These are phyloP conservation scores for Mesopsocus fuscifrons DNA, from an alignment of 2,888 invertebrate genomes.

Conservation along the genomic window DNA sequence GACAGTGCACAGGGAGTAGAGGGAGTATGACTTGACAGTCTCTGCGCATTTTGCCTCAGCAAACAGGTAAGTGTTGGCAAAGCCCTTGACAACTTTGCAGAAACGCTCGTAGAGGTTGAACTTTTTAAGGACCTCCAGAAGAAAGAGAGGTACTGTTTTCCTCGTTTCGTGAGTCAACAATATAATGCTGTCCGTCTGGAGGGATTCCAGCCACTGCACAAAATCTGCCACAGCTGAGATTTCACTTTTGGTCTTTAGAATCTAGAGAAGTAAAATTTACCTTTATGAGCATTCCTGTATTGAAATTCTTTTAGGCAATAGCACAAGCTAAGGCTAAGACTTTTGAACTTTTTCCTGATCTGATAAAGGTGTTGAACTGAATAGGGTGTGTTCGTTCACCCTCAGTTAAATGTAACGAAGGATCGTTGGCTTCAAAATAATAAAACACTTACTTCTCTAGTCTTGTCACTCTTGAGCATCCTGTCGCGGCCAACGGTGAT, in stretches of 20 bases:
- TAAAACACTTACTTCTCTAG: slow-evolving; percentile 48
- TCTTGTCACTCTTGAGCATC: slow-evolving; percentile 60
- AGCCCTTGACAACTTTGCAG: slow-evolving; percentile 47
- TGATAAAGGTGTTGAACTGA: too few relatives aligned
- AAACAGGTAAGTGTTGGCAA: slow-evolving; percentile 48
- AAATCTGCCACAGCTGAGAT: slow-evolving; percentile 45
- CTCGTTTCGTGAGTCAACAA: slow-evolving; percentile 44
- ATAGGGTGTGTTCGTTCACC: too few relatives aligned
- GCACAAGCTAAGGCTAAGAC: too few relatives aligned
- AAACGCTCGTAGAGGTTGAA: slow-evolving; percentile 47
- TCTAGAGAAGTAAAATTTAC: background rate
- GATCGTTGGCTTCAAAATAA: too few relatives aligned
- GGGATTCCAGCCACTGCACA: slow-evolving; percentile 40
- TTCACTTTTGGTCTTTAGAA: slow-evolving; percentile 49
- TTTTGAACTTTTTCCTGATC: too few relatives aligned
- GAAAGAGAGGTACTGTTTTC: slow-evolving; percentile 43
- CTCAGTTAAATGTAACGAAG: too few relatives aligned
- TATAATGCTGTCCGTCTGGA: slow-evolving; percentile 39
- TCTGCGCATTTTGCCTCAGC: slow-evolving; percentile 40
- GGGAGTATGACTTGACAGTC: slow-evolving; percentile 20
- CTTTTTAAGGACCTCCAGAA: slow-evolving; percentile 41
- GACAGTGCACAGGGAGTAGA: slow-evolving; percentile 20
- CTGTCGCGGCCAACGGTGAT: slow-evolving; percentile 65
- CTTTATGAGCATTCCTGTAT: too few relatives aligned
- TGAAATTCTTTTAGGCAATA: too few relatives aligned